These are phyloP conservation scores for Cephalopholis sonnerati DNA, from an alignment of 2,113 vertebrate genomes.

Conservation along the genomic window DNA sequence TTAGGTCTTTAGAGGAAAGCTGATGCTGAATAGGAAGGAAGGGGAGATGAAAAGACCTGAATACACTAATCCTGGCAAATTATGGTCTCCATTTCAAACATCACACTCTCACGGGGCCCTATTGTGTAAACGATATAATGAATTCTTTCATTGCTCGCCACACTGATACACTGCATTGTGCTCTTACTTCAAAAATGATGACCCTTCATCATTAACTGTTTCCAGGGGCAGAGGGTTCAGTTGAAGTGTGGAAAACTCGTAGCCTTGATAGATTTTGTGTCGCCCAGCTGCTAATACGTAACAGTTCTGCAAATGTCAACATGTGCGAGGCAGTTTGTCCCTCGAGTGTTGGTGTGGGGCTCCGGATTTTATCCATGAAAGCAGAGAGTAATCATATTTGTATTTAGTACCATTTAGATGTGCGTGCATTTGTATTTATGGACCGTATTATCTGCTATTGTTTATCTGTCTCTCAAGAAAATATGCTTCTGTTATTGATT, in stretches of 20 bases:
- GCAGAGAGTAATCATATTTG: conserved; percentile 7
- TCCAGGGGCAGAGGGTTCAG: conserved; percentile 5
- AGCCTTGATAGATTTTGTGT: conserved; percentile 8
- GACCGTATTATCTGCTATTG: neutral
- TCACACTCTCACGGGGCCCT: conserved; percentile 25
- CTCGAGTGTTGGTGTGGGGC: neutral
- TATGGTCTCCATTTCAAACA: conserved; percentile 61
- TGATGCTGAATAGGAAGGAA: conserved; percentile 44
- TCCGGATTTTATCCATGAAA: conserved; percentile 2
- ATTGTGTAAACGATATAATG: conserved; percentile 54
- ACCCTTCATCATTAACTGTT: conserved; percentile 22
- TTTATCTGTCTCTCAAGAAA: conserved; percentile 11
- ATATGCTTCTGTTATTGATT: neutral
- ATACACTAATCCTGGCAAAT: conserved; percentile 70
- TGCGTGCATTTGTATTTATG: neutral
- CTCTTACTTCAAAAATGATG: conserved; percentile 21
- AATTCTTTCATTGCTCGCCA: conserved; percentile 38
- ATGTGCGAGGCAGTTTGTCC: neutral
- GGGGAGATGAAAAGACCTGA: conserved; percentile 51
- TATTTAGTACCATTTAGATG: neutral
- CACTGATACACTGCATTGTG: conserved; percentile 22
- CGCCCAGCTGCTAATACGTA: conserved; percentile 7
- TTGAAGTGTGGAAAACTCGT: conserved; percentile 7
- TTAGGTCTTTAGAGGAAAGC: conserved; percentile 51
- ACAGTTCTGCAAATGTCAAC: conserved; percentile 1